These are phyloP conservation scores for Drosophila birchii DNA, from an alignment of 2,888 invertebrate species.

Conservation along the genomic window DNA sequence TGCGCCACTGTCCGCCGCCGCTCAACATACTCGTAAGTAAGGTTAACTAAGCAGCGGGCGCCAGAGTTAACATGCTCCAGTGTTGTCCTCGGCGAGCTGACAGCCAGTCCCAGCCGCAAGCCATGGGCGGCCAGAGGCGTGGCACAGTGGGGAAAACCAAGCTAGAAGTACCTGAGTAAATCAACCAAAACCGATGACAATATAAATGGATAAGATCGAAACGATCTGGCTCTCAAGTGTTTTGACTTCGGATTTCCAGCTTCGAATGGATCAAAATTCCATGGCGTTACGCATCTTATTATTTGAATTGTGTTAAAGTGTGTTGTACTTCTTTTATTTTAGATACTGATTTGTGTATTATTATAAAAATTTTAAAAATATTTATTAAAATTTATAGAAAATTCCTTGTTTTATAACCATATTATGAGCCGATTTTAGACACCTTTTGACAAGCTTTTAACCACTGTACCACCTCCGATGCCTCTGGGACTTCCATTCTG, in stretches of 20 bases:
- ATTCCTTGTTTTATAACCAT: not conserved
- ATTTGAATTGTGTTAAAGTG: not conserved
- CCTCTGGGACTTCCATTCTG: not conserved
- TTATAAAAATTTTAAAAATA: not conserved
- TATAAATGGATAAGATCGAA: not conserved
- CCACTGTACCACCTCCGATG: slow-evolving; percentile 31
- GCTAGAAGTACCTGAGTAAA: not conserved
- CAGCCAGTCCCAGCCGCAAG: slow-evolving; percentile 32
- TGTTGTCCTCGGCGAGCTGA: slow-evolving; percentile 27
- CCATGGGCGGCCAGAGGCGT: slow-evolving; percentile 9
- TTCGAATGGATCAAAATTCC: not conserved
- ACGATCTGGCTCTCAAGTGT: not conserved
- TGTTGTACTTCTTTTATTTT: not conserved
- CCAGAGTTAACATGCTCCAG: slow-evolving; percentile 62
- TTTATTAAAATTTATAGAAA: not conserved
- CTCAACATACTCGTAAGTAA: slow-evolving; percentile 56
- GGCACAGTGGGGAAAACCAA: slow-evolving; percentile 16
- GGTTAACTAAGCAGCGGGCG: slow-evolving; percentile 69
- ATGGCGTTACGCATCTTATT: not conserved
- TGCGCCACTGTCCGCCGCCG: slow-evolving; percentile 14
- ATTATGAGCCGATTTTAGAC: not conserved
- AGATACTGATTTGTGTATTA: not conserved
- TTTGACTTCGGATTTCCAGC: not conserved
- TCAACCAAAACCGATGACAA: not conserved
- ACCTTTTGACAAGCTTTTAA: no score